Base-by-base conservation (phyloP, 2,888 invertebrate species). In the Zaprionus bogoriensis region DNA sequence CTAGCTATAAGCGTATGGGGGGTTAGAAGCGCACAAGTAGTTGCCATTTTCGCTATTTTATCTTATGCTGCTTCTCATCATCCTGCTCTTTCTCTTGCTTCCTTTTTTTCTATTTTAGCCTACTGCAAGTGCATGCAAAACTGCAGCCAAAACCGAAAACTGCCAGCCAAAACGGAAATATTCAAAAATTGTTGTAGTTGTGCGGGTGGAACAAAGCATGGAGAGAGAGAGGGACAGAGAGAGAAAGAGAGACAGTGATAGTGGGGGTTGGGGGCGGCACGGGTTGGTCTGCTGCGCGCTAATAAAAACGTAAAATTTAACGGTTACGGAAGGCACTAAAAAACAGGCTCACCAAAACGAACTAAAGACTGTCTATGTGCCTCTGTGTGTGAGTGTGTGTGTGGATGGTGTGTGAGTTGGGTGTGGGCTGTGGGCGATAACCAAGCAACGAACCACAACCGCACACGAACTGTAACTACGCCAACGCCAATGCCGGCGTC, bases 281-380 rank as follows among this genome's bases (percentile, higher is more conserved):
- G 20, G 32, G 32, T 45, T 55, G 59, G 65, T 75, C 76, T 72
- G 66, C 59, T 62, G 84, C 71, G 86, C 86, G 86, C 81, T 82
- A 82, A 82, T 82, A 82, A 82, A 82, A 82, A 87, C 82, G 87
- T 82, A 87, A 87, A 82, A 86, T 82, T 82, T 82, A 82, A 82
- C 86, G 82, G 82, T 87, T 79, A 87, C 82, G 82, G 82, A 82
- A 82, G 87, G 83, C 87, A 82, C 86, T 82, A 82, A 87, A 87
- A 82, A 82, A 82, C 87, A 86, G 87, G 87, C 82, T 86, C 82
- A 87, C 85, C 86, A 71, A 85, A 82, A 82, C 77, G 69, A 77
- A 58, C 67, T 77, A n/a, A n/a, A n/a, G 14, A 14, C 32, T 32
- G 20, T 19, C n/a, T n/a, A n/a, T n/a, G n/a, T n/a, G n/a, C n/a